Conservation (phyloP, 2,113 vertebrate genomes). For the Pedionomus torquatus region DNA sequence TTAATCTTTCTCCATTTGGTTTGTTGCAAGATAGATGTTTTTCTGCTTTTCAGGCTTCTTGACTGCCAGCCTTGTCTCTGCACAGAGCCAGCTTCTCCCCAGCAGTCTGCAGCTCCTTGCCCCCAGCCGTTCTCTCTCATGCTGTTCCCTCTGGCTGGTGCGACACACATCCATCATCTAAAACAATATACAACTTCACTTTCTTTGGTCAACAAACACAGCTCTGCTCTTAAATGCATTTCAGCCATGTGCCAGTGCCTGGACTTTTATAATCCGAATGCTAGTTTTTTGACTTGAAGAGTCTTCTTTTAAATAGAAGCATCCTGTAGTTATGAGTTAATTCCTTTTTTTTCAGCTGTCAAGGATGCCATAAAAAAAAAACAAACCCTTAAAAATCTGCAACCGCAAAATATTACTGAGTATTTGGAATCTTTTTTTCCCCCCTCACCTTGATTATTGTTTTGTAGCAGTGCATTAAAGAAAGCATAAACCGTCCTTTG, state of each 20-base stretch:
- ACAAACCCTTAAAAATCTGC: neutral
- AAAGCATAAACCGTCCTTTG: neutral
- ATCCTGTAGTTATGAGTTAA: neutral
- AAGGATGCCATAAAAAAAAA: neutral
- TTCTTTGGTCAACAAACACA: neutral
- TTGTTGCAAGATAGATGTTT: neutral
- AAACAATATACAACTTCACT: neutral
- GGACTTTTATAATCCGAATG: neutral
- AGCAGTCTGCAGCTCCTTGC: neutral
- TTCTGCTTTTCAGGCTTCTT: neutral
- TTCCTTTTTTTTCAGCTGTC: neutral
- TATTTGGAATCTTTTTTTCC: neutral
- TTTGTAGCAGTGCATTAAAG: neutral
- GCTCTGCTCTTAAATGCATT: neutral
- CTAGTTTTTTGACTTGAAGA: neutral
- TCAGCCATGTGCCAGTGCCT: neutral
- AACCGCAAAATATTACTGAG: neutral
- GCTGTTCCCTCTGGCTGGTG: neutral
- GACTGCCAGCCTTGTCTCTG: neutral
- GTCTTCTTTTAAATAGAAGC: neutral
- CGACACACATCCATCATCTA: neutral
- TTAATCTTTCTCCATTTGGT: neutral
- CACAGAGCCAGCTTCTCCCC: neutral
- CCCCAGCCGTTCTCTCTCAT: accelerated
- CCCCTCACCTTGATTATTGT: neutral